Percentiles rank a stretch among this genome's conserved stretches.
Conservation (phyloP, 2,113 vertebrate genomes). For the Typhlomys cinereus region DNA sequence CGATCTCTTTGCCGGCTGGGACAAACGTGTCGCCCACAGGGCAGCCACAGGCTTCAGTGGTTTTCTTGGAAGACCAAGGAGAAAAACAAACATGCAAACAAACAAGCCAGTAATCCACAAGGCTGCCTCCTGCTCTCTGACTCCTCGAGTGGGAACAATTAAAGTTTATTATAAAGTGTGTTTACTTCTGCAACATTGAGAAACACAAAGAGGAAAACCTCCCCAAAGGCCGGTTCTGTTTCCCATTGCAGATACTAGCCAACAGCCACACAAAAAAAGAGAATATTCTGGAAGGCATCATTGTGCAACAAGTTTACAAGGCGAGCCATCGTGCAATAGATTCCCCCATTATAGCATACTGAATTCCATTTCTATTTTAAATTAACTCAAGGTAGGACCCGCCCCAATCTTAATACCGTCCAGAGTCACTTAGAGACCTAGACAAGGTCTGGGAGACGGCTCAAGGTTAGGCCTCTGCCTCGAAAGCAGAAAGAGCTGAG, state of each 20-base stretch:
- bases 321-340: too few species aligned
- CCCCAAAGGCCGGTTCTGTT: slow-evolving; percentile 7
- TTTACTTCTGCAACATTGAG: slow-evolving; percentile 61
- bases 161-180: slow-evolving; percentile 51
- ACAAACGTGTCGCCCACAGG: slow-evolving; percentile 8
- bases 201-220: slow-evolving; percentile 49
- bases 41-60: slow-evolving; percentile 10
- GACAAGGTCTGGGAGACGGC: too few species aligned
- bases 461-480: too few species aligned
- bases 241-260: slow-evolving; percentile 37
- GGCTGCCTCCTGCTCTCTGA: slow-evolving; percentile 48
- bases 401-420: too few species aligned
- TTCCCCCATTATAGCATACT: neutral
- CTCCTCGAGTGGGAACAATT: slow-evolving; percentile 66
- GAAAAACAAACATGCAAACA: slow-evolving; percentile 32
- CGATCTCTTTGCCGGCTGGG: neutral
- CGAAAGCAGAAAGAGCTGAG: too few species aligned
- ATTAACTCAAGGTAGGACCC: neutral
- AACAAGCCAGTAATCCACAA: slow-evolving; percentile 18
- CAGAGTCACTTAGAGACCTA: neutral
- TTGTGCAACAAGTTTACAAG: neutral
- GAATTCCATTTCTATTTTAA: slow-evolving; percentile 43
- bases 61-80: slow-evolving; percentile 35
- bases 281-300: neutral
- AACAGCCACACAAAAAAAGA: slow-evolving; percentile 59